These are phyloP conservation scores for Tamandua tetradactyla DNA, from an alignment of 2,797 vertebrate species.

Conservation along the genomic window DNA sequence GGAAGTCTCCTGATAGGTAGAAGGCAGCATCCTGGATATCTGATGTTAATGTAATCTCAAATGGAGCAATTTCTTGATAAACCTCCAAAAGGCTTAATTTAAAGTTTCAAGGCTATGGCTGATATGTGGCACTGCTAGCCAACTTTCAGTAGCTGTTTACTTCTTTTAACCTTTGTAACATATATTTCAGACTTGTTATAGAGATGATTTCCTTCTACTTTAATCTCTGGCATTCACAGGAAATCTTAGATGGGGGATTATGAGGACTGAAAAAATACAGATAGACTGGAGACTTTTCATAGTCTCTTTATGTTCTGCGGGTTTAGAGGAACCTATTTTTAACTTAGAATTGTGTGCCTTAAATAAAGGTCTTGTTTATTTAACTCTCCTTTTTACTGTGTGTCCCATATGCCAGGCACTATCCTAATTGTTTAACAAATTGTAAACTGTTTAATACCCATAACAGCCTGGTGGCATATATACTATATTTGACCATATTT, in stretches of 20 bases:
- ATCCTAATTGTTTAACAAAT: not conserved
- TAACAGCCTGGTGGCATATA: not conserved
- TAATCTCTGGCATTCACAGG: not conserved
- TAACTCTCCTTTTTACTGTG: not conserved
- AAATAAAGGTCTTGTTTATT: not conserved
- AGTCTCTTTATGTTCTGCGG: not conserved
- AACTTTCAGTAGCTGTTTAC: not conserved
- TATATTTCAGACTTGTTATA: not conserved
- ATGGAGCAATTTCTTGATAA: not conserved
- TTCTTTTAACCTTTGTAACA: not conserved
- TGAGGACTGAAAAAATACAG: not conserved
- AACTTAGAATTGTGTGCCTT: not conserved
- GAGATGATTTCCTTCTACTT: not conserved
- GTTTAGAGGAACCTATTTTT: not conserved
- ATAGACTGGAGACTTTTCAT: not conserved
- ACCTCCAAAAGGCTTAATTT: not conserved
- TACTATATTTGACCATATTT: not conserved
- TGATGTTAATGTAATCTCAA: not conserved
- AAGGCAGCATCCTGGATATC: not conserved
- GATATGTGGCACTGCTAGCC: not conserved
- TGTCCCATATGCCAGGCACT: not conserved
- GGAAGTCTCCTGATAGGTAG: not conserved
- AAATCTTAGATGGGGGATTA: not conserved
- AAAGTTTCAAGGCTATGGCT: not conserved
- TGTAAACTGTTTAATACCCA: not conserved